phyloP scores from a whole-genome alignment of 2,113 vertebrate species.

The Thalassoma bifasciatum region DNA sequence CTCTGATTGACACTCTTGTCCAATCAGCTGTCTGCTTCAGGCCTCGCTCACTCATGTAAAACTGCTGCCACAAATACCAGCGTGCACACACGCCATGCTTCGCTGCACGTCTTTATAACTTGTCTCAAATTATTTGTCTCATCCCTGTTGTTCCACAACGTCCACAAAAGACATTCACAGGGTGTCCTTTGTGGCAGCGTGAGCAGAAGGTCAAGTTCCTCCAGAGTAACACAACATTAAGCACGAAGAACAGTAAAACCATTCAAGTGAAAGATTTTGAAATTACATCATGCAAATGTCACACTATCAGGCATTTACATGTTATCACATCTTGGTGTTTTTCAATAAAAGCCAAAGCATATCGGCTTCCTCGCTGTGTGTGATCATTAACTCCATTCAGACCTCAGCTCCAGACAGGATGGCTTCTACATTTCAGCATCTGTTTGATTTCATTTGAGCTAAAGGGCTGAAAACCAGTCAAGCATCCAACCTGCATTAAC shows the following conservation, averaged over 20 bases:
- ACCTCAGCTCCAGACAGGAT: constrained; percentile 13
- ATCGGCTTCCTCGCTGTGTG: constrained; percentile 45
- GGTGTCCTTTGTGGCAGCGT: neutral
- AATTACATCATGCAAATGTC: constrained; percentile 32
- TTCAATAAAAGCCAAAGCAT: constrained; percentile 20
- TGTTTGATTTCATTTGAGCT: constrained; percentile 46
- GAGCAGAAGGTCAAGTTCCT: constrained; percentile 8
- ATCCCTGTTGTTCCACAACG: neutral
- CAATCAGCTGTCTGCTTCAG: constrained; percentile 13
- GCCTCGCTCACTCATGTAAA: constrained; percentile 31
- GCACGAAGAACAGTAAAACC: constrained; percentile 30
- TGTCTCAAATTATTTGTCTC: constrained; percentile 16
- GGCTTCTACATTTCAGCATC: constrained; percentile 24
- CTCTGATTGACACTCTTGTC: too few species aligned
- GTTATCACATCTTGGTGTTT: constrained; percentile 9
- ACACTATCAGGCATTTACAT: neutral
- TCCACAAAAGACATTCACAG: neutral
- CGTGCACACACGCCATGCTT: constrained; percentile 40
- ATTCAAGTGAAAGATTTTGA: constrained; percentile 6
- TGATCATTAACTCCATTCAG: constrained; percentile 52
- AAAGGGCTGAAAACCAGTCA: constrained; percentile 11
- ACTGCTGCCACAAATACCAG: constrained; percentile 35
- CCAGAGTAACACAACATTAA: constrained; percentile 14
- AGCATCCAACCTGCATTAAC: neutral
- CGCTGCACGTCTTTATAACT: constrained; percentile 33